These are phyloP conservation scores for Lipophrys pholis DNA, from an alignment of 2,113 vertebrate genomes.

Conservation along the genomic window DNA sequence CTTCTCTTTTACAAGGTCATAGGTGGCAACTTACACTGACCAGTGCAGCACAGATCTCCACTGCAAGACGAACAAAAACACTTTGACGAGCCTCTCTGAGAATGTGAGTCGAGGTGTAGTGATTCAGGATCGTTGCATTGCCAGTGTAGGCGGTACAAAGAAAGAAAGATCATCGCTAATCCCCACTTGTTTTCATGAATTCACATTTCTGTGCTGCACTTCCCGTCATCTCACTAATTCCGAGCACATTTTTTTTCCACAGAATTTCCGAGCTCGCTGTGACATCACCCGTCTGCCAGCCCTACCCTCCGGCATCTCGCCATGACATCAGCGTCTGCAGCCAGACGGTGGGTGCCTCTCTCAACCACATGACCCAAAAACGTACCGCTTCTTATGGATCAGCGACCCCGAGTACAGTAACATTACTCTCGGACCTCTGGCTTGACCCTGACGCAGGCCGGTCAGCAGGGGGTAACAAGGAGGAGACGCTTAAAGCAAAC, in stretches of 20 bases:
- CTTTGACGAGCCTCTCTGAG: too few species aligned
- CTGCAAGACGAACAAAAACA: constrained; percentile 54
- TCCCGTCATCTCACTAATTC: constrained; percentile 11
- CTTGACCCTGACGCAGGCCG: constrained; percentile 8
- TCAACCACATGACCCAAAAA: constrained; percentile 42
- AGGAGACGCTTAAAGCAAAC: constrained; percentile 31
- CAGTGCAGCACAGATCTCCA: constrained; percentile 39
- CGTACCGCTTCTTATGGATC: constrained; percentile 35
- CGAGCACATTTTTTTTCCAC: constrained; percentile 8
- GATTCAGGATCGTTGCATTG: constrained; percentile 1
- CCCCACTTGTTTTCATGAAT: background rate
- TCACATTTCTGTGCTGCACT: background rate
- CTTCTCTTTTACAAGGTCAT: constrained; percentile 77
- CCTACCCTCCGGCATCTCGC: constrained; percentile 45
- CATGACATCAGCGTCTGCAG: constrained; percentile 67
- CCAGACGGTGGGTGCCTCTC: constrained; percentile 46
- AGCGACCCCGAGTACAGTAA: constrained; percentile 42
- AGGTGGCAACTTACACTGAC: constrained; percentile 54
- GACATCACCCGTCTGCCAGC: constrained; percentile 66
- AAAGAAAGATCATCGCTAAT: background rate
- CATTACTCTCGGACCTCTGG: constrained; percentile 27
- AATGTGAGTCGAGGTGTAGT: background rate
- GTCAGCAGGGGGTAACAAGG: constrained; percentile 18
- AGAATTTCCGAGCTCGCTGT: constrained; percentile 36
- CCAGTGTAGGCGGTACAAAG: background rate